phyloP scores from a whole-genome alignment of 2,797 vertebrate genomes.

The Hippocampus kuda region DNA sequence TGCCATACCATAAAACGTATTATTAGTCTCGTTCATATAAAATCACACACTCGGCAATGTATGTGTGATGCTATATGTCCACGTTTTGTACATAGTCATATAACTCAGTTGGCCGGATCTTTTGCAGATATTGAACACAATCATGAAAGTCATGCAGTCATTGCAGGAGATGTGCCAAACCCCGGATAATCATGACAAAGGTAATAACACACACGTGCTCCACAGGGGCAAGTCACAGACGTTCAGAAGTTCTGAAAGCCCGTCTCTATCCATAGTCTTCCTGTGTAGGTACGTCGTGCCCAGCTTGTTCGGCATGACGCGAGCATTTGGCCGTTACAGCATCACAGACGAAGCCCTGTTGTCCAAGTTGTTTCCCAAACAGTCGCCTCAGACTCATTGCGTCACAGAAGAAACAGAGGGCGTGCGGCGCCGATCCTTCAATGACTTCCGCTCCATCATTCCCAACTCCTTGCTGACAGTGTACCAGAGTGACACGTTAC shows the following conservation, averaged over 20 bases:
- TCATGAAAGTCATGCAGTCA: slow-evolving; percentile 82
- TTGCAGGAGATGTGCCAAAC: slow-evolving; percentile 86
- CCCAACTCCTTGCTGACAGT: slow-evolving; percentile 83
- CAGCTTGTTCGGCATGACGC: slow-evolving; percentile 80
- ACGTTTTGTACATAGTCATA: background rate
- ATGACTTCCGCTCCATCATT: slow-evolving; percentile 92
- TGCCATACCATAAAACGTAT: background rate
- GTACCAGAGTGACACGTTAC: slow-evolving; percentile 80
- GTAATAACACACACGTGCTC: slow-evolving; percentile 43
- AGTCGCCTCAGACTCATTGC: slow-evolving; percentile 64
- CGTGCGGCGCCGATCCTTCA: slow-evolving; percentile 85
- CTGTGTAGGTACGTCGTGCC: slow-evolving; percentile 85
- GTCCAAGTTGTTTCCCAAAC: slow-evolving; percentile 86
- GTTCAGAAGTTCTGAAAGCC: background rate
- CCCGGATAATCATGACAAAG: slow-evolving; percentile 86
- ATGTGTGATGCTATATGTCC: no score
- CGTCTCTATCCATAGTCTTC: slow-evolving; percentile 68
- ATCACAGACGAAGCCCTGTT: slow-evolving; percentile 81
- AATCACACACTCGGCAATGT: no score
- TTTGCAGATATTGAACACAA: slow-evolving; percentile 77
- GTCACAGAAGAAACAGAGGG: slow-evolving; percentile 79
- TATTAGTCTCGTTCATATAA: background rate
- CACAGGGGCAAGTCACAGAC: background rate
- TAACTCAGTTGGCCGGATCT: slow-evolving; percentile 16
- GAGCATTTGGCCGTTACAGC: slow-evolving; percentile 92